Evolutionary conservation across 2,113 vertebrate genomes (phyloP), one percentile per base, ranked within the genome.

Genomic region (Lepus timidus): DNA sequence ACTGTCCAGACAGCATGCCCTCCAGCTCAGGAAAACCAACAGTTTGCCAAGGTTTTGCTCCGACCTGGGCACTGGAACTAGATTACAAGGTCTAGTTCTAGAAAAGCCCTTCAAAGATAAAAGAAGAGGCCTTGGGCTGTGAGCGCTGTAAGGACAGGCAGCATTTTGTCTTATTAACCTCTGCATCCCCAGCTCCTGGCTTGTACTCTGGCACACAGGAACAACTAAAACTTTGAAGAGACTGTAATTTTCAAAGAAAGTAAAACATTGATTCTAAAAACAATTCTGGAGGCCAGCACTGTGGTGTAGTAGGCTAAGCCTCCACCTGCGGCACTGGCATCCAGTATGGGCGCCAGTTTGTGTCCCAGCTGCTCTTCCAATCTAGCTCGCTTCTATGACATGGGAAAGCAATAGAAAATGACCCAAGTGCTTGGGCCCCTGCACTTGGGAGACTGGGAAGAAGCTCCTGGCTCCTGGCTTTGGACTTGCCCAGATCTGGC

Each of bases 171-270:
- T 88, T 79, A 87, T 58, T 91, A 39, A 85, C 33, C 51, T 88
- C 29, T 49, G 7, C 82, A 78, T 84, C 36, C 36, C 55, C 52
- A 94, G 68, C 44, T 88, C 25, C 62, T 88, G 29, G 33, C 67
- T 52, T 25, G 88, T 61, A 31, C 75, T 65, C 29, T 83, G 80
- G 70, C 64, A 86, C 14, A 62, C 0, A 91, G 39, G 27, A 90
- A 91, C 90, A 84, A 58, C 49, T 55, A 74, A 58, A 61, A 71
- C 65, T 81, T 86, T 76, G 78, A 44, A 78, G 16, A 71, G 9
- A 87, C 31, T 90, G 4, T 90, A 70, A 84, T 89, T 94, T 91
- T 95, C 71, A 90, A 92, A 91, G 65, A 91, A 88, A 4, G 4
- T 68, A 82, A 85, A 6, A 20, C 61, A 84, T 16, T 6, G 7